Evolutionary conservation across 2,113 vertebrate species (phyloP).

Genomic region (Empidonax alnorum): DNA sequence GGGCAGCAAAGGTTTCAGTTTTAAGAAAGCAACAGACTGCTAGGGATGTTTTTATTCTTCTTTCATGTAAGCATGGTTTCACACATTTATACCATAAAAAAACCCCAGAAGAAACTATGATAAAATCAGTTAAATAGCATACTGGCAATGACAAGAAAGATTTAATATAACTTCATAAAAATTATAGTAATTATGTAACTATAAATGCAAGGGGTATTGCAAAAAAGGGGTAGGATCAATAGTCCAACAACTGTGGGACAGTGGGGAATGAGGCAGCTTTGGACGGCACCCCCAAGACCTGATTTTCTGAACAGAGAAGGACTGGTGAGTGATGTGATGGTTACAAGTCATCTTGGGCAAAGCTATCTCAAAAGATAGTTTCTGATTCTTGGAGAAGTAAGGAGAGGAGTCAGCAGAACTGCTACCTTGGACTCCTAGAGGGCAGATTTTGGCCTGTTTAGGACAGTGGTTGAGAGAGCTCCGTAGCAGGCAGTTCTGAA

Average conservation of each 20-base stretch:
- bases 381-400: neutral
- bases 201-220: neutral
- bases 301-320: neutral
- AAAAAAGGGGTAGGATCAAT: neutral
- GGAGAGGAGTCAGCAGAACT: rapidly evolving
- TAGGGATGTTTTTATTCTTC: neutral
- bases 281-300: neutral
- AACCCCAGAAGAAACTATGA: neutral
- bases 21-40: neutral
- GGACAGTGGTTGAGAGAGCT: neutral
- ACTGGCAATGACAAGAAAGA: neutral
- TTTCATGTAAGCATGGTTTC: neutral
- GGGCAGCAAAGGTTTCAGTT: neutral
- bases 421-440: rapidly evolving
- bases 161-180: neutral
- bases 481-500: neutral
- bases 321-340: neutral
- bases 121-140: neutral
- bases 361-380: neutral
- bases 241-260: neutral
- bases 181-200: neutral
- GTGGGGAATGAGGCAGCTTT: neutral
- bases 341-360: neutral
- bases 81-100: neutral
- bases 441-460: neutral